phyloP scores from a whole-genome alignment of 2,113 vertebrate species.

The Tupaia chinensis region DNA sequence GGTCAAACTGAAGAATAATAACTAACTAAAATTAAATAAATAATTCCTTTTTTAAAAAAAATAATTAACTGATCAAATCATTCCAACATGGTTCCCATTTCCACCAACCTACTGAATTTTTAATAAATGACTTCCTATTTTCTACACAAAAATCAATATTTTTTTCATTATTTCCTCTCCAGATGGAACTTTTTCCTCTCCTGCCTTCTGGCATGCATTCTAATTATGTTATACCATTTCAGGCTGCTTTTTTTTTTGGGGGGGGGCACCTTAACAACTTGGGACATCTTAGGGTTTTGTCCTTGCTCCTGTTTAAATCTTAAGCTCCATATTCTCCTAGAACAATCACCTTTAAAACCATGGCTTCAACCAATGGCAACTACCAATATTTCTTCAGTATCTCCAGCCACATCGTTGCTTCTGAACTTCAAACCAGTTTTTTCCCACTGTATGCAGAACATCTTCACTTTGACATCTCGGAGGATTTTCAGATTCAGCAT shows the following conservation, averaged over 20 bases:
- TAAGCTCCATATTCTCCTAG: background rate
- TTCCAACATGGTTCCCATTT: background rate
- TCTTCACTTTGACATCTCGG: background rate
- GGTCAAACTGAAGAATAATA: too few species aligned
- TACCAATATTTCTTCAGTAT: background rate
- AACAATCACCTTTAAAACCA: background rate
- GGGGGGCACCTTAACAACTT: background rate
- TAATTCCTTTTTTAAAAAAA: too few species aligned
- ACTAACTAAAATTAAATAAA: too few species aligned
- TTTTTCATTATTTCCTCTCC: background rate
- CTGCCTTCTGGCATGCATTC: background rate
- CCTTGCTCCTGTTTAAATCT: background rate
- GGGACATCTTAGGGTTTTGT: background rate
- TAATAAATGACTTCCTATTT: constrained; percentile 3
- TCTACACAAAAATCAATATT: background rate
- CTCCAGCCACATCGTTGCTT: background rate
- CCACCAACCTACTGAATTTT: background rate
- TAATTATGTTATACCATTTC: background rate
- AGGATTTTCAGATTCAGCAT: background rate
- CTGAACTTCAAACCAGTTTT: constrained; percentile 26
- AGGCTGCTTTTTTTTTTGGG: background rate
- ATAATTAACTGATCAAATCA: background rate
- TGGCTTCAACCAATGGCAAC: background rate
- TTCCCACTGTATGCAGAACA: background rate
- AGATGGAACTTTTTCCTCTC: background rate